phyloP scores from a whole-genome alignment of 2,888 invertebrate species.

The Encarsia formosa region DNA sequence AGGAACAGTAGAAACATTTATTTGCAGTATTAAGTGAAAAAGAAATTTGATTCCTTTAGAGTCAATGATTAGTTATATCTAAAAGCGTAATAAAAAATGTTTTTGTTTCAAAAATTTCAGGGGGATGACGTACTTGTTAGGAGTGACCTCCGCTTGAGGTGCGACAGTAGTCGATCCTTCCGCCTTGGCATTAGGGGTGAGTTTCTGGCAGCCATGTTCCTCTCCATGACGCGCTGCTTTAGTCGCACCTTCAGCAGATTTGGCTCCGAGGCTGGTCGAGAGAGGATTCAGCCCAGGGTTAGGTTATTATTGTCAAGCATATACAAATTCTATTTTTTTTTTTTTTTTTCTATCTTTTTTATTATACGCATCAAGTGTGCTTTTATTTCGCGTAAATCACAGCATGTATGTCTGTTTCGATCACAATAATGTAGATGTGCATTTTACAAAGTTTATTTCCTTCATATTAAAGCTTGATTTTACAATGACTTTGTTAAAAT shows the following conservation, averaged over 20 bases:
- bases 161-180: conserved; percentile 71
- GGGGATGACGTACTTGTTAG: conserved; percentile 55
- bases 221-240: conserved; percentile 92
- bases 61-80: background rate
- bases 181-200: conserved; percentile 83
- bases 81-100: too few relatives aligned
- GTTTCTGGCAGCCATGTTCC: conserved; percentile 63
- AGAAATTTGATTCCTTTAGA: background rate
- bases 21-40: background rate
- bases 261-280: conserved; percentile 84
- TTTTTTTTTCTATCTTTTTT: background rate
- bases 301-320: conserved; percentile 31
- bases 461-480: too few relatives aligned
- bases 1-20: too few relatives aligned
- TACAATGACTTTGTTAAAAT: too few relatives aligned
- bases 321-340: background rate
- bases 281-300: conserved; percentile 48
- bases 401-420: too few relatives aligned
- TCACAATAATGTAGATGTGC: too few relatives aligned
- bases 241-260: conserved; percentile 91
- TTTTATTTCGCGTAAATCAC: background rate
- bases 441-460: too few relatives aligned
- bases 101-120: conserved; percentile 11
- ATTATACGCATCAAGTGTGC: conserved; percentile 7
- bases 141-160: conserved; percentile 68